Evolutionary conservation across 1,140 invertebrate genomes (phyloP).

Genomic region (Antheraea pernyi): DNA sequence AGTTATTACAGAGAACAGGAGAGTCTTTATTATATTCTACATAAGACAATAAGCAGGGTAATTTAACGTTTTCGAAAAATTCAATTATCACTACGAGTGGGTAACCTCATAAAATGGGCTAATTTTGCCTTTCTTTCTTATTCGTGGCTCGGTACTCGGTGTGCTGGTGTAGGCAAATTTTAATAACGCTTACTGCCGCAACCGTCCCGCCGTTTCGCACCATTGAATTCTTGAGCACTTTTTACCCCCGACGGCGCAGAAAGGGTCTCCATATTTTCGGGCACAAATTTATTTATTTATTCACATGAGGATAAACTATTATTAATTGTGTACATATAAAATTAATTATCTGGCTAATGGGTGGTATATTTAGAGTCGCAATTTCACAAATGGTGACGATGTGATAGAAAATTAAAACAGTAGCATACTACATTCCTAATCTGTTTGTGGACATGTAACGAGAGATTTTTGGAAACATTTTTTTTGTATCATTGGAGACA

Average conservation of each 20-base stretch:
- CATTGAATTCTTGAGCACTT: conserved; percentile 46
- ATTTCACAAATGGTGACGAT: too few relatives aligned
- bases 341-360: too few relatives aligned
- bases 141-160: conserved; percentile 36
- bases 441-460: too few relatives aligned
- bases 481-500: too few relatives aligned
- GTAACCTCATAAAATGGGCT: conserved; percentile 46
- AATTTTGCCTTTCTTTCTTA: conserved; percentile 46
- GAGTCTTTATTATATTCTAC: background rate
- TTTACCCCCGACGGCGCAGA: conserved; percentile 30
- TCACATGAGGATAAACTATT: background rate
- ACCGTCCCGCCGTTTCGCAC: conserved; percentile 38
- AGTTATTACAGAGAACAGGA: too few relatives aligned
- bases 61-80: conserved; percentile 16
- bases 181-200: conserved; percentile 47
- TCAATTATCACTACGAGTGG: conserved; percentile 23
- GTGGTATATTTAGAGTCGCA: too few relatives aligned
- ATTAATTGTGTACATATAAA: background rate
- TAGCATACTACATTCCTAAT: too few relatives aligned
- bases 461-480: too few relatives aligned
- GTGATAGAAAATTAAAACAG: too few relatives aligned
- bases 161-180: conserved; percentile 48
- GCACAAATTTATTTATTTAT: conserved; percentile 18
- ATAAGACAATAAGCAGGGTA: background rate
- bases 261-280: conserved; percentile 23